A percentile compares a stretch with the other conserved stretches of the same genome.
Conservation (phyloP, 2,888 invertebrate species). For the Cancer borealis region DNA sequence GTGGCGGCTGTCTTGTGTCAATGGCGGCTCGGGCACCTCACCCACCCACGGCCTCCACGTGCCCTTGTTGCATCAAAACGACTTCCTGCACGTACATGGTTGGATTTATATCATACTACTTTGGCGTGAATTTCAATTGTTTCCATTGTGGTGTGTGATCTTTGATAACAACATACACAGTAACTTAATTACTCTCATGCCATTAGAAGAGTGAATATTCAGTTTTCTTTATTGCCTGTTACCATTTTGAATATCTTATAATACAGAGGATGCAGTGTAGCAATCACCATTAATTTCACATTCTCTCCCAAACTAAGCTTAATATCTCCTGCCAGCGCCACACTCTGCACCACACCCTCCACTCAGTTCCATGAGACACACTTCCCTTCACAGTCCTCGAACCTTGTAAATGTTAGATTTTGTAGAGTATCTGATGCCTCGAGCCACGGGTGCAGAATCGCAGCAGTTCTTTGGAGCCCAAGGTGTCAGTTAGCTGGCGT, state of each 20-base stretch:
- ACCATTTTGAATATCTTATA: background rate
- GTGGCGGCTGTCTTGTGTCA: slow-evolving; percentile 34
- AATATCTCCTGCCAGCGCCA: too few relatives aligned
- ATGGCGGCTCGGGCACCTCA: background rate
- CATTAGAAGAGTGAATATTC: background rate
- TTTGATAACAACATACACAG: background rate
- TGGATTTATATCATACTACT: background rate
- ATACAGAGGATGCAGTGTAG: background rate
- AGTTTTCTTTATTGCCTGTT: background rate
- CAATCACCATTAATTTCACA: background rate
- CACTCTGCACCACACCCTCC: too few relatives aligned
- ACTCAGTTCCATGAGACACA: too few relatives aligned
- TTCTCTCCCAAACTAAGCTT: too few relatives aligned
- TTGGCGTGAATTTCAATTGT: background rate
- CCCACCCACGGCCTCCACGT: background rate
- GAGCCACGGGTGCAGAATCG: too few relatives aligned
- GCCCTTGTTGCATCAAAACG: background rate
- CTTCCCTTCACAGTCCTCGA: too few relatives aligned
- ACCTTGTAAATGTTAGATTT: too few relatives aligned
- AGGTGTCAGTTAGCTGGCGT: too few relatives aligned
- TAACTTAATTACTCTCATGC: background rate
- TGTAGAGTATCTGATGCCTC: too few relatives aligned
- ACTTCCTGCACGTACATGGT: background rate
- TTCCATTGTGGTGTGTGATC: background rate
- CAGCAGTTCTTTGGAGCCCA: too few relatives aligned